Conservation (phyloP, 23 tunicate genomes). For the Botrylloides violaceus region DNA sequence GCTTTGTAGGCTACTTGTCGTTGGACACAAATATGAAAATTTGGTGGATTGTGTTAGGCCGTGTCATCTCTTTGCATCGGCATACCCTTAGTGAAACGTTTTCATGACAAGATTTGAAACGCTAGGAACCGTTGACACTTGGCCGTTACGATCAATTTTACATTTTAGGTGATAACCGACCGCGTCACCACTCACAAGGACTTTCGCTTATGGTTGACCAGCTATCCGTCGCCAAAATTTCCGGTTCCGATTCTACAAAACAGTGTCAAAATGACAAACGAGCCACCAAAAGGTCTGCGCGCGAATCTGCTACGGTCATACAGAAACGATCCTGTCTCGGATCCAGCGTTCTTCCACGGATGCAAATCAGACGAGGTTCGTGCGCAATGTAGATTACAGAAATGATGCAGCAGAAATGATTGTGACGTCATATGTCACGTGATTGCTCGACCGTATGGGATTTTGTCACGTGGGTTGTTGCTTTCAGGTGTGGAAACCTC, state of each 20-base stretch:
- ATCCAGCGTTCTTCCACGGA: constrained; percentile 57
- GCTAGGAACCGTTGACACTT: no score
- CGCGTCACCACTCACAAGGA: constrained; percentile 39
- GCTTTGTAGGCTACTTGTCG: no score
- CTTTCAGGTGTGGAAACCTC: constrained; percentile 64
- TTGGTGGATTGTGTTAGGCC: no score
- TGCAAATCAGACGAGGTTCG: constrained; percentile 26
- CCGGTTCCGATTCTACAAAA: constrained; percentile 76
- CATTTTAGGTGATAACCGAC: constrained; percentile 78
- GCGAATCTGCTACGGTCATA: constrained; percentile 75
- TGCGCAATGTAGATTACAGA: no score
- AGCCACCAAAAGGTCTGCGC: constrained; percentile 82
- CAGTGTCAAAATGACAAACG: constrained; percentile 90
- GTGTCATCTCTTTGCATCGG: no score
- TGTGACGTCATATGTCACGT: neutral
- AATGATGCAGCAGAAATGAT: neutral
- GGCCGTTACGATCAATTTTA: no score
- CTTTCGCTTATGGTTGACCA: constrained; percentile 78
- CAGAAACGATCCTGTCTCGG: constrained; percentile 74
- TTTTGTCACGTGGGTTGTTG: neutral
- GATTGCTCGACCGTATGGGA: neutral
- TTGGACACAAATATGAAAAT: no score
- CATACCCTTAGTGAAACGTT: no score
- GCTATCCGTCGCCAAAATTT: constrained; percentile 80
- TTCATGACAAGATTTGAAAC: no score